Percentiles rank a stretch among this genome's conserved stretches.
Conservation (phyloP, 92 coral and sea anemone genomes). For the Parazoanthus atlanticus region DNA sequence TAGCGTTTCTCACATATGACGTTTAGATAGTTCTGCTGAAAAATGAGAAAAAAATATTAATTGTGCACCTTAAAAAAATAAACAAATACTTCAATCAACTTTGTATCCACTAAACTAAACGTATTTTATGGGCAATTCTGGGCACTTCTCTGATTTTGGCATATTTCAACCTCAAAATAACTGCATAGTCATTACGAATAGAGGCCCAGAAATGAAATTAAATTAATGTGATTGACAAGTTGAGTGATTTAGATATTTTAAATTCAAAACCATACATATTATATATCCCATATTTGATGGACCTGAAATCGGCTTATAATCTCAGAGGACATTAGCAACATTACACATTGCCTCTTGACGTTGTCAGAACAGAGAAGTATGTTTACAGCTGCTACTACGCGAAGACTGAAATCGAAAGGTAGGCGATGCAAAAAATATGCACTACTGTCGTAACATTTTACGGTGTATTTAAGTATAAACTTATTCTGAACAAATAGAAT, state of each 20-base stretch:
- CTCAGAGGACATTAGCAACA: not conserved
- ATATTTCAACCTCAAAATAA: constrained; percentile 2
- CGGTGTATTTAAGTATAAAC: not conserved
- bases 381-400: not conserved
- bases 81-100: not conserved
- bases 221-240: constrained; percentile 37
- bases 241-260: constrained; percentile 18
- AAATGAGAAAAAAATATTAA: not conserved
- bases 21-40: not conserved
- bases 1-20: not conserved
- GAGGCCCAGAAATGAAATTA: constrained; percentile 10
- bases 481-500: not conserved
- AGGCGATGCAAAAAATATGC: not conserved
- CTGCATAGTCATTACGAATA: not conserved
- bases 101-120: not conserved
- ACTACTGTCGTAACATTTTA: not conserved
- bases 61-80: not conserved
- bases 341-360: not conserved
- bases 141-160: not conserved
- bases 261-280: constrained; percentile 39
- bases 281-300: constrained; percentile 14
- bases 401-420: not conserved
- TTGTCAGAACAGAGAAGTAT: not conserved
- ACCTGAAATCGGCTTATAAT: constrained; percentile 26
- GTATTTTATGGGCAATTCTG: not conserved